Conservation (phyloP, 2,888 invertebrate species). For the Vesta saturnalis region DNA sequence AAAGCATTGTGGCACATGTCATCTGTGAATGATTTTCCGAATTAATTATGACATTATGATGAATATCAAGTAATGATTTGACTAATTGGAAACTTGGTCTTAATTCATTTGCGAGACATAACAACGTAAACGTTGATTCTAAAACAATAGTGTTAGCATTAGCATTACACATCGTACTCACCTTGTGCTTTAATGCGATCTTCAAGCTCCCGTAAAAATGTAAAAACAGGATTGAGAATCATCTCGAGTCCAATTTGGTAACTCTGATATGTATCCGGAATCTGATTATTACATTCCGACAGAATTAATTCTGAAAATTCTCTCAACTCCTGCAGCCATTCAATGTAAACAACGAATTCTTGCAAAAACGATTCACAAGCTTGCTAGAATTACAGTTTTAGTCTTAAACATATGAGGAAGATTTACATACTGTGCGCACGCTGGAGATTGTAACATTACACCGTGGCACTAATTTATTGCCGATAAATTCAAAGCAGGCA, state of each 20-base stretch:
- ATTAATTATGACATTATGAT: conserved; percentile 48
- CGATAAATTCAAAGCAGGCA: conserved; percentile 51
- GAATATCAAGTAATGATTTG: conserved; percentile 49
- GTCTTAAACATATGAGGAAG: background rate
- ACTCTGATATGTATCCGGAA: conserved; percentile 54
- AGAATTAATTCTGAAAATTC: conserved; percentile 48
- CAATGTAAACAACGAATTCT: conserved; percentile 55
- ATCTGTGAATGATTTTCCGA: conserved; percentile 43
- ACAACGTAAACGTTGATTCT: conserved; percentile 56
- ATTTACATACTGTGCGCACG: conserved; percentile 37
- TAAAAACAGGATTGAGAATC: conserved; percentile 52
- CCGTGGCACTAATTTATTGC: conserved; percentile 50
- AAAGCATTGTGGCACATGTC: conserved; percentile 49
- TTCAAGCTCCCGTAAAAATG: conserved; percentile 52
- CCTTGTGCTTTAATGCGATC: conserved; percentile 54
- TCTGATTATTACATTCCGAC: conserved; percentile 2
- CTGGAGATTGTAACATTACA: conserved; percentile 56
- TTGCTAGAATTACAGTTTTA: background rate
- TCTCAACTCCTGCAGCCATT: conserved; percentile 54
- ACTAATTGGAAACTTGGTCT: conserved; percentile 50
- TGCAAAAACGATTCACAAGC: conserved; percentile 48
- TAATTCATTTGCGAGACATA: conserved; percentile 51
- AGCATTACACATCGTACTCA: conserved; percentile 28
- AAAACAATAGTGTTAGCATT: conserved; percentile 35
- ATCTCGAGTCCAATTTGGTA: conserved; percentile 51